Percentiles rank a stretch among this genome's conserved stretches.
phyloP scores from a whole-genome alignment of 2,797 vertebrate species.

The Sebastes hopkinsi region DNA sequence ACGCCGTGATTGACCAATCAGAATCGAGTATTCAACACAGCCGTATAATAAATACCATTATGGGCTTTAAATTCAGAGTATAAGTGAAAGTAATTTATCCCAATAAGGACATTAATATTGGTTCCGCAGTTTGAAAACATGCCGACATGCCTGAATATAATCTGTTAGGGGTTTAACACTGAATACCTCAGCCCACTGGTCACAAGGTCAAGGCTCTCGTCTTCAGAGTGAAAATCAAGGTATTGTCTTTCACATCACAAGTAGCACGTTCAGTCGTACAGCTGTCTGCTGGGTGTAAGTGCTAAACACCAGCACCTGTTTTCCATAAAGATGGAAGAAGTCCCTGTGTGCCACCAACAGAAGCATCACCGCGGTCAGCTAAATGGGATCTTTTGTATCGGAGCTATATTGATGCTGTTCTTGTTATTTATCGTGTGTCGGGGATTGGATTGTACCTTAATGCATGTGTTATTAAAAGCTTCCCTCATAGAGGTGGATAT shows the following conservation, averaged over 20 bases:
- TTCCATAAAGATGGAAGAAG: constrained; percentile 14
- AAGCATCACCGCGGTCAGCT: constrained; percentile 6
- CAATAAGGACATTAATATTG: not conserved
- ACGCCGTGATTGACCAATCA: too few species aligned
- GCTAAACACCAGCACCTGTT: constrained; percentile 68
- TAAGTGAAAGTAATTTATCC: not conserved
- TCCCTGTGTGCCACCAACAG: constrained; percentile 4
- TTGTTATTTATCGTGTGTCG: not conserved
- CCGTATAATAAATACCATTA: not conserved
- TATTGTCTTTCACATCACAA: constrained; percentile 76
- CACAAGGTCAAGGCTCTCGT: constrained; percentile 56
- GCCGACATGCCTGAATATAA: constrained; percentile 6
- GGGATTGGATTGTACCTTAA: not conserved
- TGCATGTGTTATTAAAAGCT: constrained; percentile 7
- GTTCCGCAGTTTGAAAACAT: not conserved
- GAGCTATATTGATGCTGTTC: not conserved
- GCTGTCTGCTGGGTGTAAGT: constrained; percentile 55
- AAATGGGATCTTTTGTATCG: not conserved
- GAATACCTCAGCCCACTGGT: constrained; percentile 22
- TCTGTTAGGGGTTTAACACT: constrained; percentile 3
- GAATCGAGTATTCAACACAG: too few species aligned
- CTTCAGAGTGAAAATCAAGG: constrained; percentile 56
- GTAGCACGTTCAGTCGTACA: constrained; percentile 43
- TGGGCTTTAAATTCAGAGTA: not conserved
- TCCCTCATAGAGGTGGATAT: constrained; percentile 12